Evolutionary conservation across 2,888 invertebrate species (phyloP).

Genomic region (Cyrtodaria siliqua): DNA sequence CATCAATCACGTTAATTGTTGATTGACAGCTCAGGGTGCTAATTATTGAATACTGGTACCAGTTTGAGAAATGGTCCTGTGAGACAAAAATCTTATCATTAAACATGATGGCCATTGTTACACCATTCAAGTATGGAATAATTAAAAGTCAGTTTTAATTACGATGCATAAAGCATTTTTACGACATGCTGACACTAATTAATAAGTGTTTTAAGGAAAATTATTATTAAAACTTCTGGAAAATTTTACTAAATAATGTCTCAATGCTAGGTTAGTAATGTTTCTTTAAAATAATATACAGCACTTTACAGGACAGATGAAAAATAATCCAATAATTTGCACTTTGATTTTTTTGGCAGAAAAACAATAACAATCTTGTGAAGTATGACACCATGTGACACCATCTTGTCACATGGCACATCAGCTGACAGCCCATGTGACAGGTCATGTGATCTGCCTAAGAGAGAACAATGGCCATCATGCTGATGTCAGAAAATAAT

Average conservation of each 20-base stretch:
- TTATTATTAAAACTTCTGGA: too few relatives aligned
- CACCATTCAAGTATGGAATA: slow-evolving; percentile 13
- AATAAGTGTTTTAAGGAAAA: too few relatives aligned
- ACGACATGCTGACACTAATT: too few relatives aligned
- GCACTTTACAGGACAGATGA: too few relatives aligned
- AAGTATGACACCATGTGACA: too few relatives aligned
- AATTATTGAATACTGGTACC: slow-evolving; percentile 20
- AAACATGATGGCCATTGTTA: too few relatives aligned
- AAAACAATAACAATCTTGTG: too few relatives aligned
- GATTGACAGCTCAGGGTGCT: slow-evolving; percentile 17
- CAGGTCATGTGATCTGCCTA: slow-evolving; percentile 46
- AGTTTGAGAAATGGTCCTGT: background rate
- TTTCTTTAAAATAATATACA: too few relatives aligned
- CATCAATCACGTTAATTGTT: slow-evolving; percentile 13
- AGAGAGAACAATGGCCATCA: slow-evolving; percentile 39
- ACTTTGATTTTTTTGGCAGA: too few relatives aligned
- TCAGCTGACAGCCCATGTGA: slow-evolving; percentile 38
- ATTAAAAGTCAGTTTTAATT: slow-evolving; percentile 30
- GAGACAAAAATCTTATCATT: slow-evolving; percentile 3
- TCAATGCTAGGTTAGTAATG: too few relatives aligned
- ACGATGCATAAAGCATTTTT: background rate
- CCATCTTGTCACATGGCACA: slow-evolving; percentile 19
- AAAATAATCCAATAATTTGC: too few relatives aligned
- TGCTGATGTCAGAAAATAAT: background rate
- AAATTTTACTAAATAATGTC: too few relatives aligned